Conservation (phyloP, 2,113 vertebrate species). For the Larimichthys polyactis region DNA sequence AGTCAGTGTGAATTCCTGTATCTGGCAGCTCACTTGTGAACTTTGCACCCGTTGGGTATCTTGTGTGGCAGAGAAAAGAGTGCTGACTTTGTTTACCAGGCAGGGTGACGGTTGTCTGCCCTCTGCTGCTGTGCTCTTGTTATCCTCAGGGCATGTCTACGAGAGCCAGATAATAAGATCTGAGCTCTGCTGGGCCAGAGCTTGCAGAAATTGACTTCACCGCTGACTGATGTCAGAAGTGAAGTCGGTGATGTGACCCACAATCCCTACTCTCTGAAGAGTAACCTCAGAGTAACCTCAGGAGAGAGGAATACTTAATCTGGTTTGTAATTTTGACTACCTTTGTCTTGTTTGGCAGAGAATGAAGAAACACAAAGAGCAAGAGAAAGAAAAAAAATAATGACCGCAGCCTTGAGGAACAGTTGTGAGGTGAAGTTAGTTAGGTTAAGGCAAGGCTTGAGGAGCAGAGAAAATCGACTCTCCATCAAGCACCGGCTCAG, state of each 20-base stretch:
- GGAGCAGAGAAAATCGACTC: constrained; percentile 22
- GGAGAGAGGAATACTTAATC: background rate
- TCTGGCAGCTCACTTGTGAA: constrained; percentile 45
- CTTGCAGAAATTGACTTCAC: constrained; percentile 38
- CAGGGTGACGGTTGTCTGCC: constrained; percentile 22
- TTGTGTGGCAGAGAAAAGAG: constrained; percentile 23
- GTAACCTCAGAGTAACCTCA: constrained; percentile 1
- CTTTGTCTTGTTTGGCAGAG: background rate
- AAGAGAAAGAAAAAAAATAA: background rate
- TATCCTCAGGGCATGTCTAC: constrained; percentile 53
- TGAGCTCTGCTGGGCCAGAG: constrained; percentile 38
- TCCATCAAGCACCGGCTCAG: background rate
- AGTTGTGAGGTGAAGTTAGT: constrained; percentile 14
- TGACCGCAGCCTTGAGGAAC: background rate
- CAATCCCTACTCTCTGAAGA: constrained; percentile 21
- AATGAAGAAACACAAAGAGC: background rate
- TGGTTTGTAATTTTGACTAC: background rate
- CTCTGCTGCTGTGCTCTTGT: constrained; percentile 36
- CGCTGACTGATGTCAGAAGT: constrained; percentile 19
- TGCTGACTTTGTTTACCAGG: constrained; percentile 51
- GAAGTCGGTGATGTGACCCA: constrained; percentile 46
- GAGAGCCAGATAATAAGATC: constrained; percentile 54
- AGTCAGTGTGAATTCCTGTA: constrained; percentile 6
- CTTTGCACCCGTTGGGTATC: constrained; percentile 50
- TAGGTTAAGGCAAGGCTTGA: constrained; percentile 27